These are phyloP conservation scores for Apamea monoglypha DNA, from an alignment of 2,888 invertebrate species.

Conservation along the genomic window DNA sequence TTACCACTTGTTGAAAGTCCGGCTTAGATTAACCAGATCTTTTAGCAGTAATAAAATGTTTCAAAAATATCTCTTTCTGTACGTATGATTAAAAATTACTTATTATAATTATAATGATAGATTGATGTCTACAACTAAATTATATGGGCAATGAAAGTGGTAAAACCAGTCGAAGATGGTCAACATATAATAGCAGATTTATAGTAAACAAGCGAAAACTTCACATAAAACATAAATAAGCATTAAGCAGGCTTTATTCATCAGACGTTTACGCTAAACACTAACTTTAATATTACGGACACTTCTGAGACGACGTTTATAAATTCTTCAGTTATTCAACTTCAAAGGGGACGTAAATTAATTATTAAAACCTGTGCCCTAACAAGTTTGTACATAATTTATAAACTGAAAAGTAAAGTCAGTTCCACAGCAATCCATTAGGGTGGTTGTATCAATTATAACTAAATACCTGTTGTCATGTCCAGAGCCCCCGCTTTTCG, in stretches of 20 bases:
- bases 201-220: constrained; percentile 40
- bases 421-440: constrained; percentile 56
- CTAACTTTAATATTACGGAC: constrained; percentile 30
- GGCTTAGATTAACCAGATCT: neutral
- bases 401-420: constrained; percentile 48
- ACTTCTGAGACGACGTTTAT: constrained; percentile 42
- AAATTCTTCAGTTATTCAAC: constrained; percentile 52
- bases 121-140: neutral
- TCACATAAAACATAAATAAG: constrained; percentile 51
- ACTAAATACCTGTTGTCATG: constrained; percentile 94
- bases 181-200: constrained; percentile 29
- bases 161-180: constrained; percentile 34
- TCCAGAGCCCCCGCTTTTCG: constrained; percentile 94
- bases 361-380: constrained; percentile 50
- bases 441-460: constrained; percentile 47
- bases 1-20: constrained; percentile 32
- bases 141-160: constrained; percentile 11
- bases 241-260: constrained; percentile 40
- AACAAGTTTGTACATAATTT: constrained; percentile 52
- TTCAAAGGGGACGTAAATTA: constrained; percentile 41
- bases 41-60: neutral
- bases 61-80: neutral
- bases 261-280: constrained; percentile 40
- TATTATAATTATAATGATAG: neutral
- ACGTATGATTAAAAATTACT: neutral